A percentile compares a stretch with the other conserved stretches of the same genome.
Evolutionary conservation across 2,113 vertebrate species (phyloP).

Genomic region (Neodon shergylaensis): DNA sequence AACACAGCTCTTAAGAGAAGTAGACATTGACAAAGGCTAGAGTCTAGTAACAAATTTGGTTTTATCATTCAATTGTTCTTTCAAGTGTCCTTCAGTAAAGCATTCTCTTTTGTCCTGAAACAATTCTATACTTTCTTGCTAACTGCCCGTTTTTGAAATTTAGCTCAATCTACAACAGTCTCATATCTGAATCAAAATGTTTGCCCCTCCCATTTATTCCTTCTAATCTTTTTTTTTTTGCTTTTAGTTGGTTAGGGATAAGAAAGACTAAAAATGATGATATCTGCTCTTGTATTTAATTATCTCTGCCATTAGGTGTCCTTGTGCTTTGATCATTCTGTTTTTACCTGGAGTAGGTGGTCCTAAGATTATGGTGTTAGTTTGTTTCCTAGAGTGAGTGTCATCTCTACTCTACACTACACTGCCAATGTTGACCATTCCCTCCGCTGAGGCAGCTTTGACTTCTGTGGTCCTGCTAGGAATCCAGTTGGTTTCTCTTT

Average conservation of each 20-base stretch:
- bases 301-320: not conserved
- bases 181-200: not conserved
- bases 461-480: not conserved
- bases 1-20: not conserved
- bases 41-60: not conserved
- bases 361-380: not conserved
- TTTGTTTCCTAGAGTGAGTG: not conserved
- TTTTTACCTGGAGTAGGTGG: not conserved
- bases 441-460: not conserved
- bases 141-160: not conserved
- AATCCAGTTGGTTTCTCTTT: not conserved
- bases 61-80: constrained; percentile 13
- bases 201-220: fast-evolving
- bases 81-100: not conserved
- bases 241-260: not conserved
- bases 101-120: not conserved
- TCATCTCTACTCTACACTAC: not conserved
- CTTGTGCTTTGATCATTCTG: not conserved
- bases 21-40: not conserved
- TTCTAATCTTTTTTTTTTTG: not conserved
- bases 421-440: not conserved
- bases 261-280: not conserved
- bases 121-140: not conserved
- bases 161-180: not conserved
- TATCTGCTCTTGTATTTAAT: not conserved